These are phyloP conservation scores for Carassius auratus DNA, from an alignment of 2,113 vertebrate genomes.

Conservation along the genomic window DNA sequence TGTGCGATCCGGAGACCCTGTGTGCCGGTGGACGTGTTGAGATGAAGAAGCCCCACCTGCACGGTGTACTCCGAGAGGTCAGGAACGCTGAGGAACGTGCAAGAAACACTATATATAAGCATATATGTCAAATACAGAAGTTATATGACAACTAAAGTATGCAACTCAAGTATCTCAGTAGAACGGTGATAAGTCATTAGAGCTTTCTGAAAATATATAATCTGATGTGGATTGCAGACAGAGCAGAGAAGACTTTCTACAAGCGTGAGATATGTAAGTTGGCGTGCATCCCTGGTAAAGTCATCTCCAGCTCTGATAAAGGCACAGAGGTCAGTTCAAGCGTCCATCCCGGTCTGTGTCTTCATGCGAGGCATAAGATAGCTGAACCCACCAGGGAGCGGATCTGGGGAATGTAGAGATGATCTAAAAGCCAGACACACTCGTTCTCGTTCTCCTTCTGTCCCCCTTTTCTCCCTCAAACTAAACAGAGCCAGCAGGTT, in stretches of 20 bases:
- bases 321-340: conserved; percentile 32
- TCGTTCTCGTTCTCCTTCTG: conserved; percentile 12
- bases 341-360: conserved; percentile 21
- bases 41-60: conserved; percentile 88
- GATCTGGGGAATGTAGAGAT: conserved; percentile 51
- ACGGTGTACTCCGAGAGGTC: conserved; percentile 90
- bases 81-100: conserved; percentile 78
- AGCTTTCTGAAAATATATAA: conserved; percentile 8
- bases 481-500: conserved; percentile 45
- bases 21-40: conserved; percentile 79
- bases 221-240: conserved; percentile 29
- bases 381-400: conserved; percentile 23
- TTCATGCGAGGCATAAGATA: conserved; percentile 48
- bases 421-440: conserved; percentile 49
- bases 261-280: conserved; percentile 30
- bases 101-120: not conserved
- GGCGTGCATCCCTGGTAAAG: conserved; percentile 34
- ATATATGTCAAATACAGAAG: conserved; percentile 17
- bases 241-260: conserved; percentile 21
- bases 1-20: conserved; percentile 86
- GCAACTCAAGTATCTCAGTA: not conserved
- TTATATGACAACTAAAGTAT: not conserved
- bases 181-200: conserved; percentile 2
- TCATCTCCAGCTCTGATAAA: conserved; percentile 19
- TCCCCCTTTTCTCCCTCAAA: conserved; percentile 1